Evolutionary conservation across 1,140 invertebrate species (phyloP), one percentile per base, ranked within the genome.

Genomic region (Drosophila ambigua): DNA sequence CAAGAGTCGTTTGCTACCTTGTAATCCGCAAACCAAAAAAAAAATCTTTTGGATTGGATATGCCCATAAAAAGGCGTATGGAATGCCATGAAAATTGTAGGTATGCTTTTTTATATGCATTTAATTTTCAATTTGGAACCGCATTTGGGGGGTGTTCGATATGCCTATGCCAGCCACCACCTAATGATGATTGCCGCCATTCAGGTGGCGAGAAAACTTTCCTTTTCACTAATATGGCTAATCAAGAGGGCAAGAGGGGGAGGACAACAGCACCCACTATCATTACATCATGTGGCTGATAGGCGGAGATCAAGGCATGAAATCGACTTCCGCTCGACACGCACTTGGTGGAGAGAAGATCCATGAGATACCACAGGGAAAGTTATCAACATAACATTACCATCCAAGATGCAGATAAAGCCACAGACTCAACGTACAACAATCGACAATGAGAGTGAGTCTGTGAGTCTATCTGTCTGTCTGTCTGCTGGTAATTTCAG

Each of bases 81-180:
- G 62, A 72, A 61, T 62, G 73, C 16, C 39, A 51, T 51, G 61
- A 46, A 60, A 66, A 75, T 72, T 24, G 23, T 24, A 24, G 23
- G 46, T 46, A 57, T 55, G 65, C 26, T 11, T 39, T 45, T 72
- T 76, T 61, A 76, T 61, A 46, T 35, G 20, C 55, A 52, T 76
- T 76, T 76, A 76, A 66, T 53, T 46, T 72, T 72, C 73, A 66
- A 76, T 76, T 76, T 76, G 61, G 23, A 20, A 51, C 20, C 31
- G 26, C 35, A 51, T 72, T 39, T 39, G 11, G 23, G 23, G 35
- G 35, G 35, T 39, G 35, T 13, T 39, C 35, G 35, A 39, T 39
- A 39, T 39, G 35, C 35, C 35, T 20, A 20, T 20, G 20, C 11
- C 35, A 31, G 31, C 31, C 31, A 9, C 8, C 31, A 31, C 28